Percentiles rank a stretch among this genome's conserved stretches.
phyloP scores from a whole-genome alignment of 2,797 vertebrate genomes.

The Sebastes melanostomus region DNA sequence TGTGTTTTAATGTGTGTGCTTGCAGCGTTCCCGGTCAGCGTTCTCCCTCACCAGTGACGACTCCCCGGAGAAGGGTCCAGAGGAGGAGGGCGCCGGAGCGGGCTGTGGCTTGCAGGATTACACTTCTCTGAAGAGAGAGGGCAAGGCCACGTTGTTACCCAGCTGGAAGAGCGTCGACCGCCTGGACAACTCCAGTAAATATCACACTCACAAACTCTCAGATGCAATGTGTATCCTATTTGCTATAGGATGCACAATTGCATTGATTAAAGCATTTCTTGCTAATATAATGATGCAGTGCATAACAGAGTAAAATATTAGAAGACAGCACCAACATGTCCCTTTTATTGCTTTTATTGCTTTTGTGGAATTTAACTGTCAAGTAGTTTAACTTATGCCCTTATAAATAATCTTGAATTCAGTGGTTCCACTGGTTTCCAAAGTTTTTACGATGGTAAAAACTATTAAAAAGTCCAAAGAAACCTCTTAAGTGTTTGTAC shows the following conservation, averaged over 20 bases:
- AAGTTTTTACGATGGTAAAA: background rate
- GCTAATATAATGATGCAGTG: background rate
- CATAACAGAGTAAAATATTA: background rate
- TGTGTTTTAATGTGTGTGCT: constrained; percentile 32
- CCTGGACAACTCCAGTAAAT: constrained; percentile 89
- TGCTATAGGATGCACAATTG: background rate
- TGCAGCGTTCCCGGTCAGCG: constrained; percentile 87
- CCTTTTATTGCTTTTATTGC: too few relatives aligned
- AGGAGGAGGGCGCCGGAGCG: constrained; percentile 61
- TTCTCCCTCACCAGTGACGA: constrained; percentile 88
- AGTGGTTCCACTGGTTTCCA: background rate
- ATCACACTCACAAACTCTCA: constrained; percentile 17
- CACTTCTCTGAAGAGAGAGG: constrained; percentile 81
- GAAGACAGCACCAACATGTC: background rate
- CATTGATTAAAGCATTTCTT: background rate
- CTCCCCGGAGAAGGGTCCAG: constrained; percentile 72
- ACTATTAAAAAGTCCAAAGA: background rate
- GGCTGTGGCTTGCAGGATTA: constrained; percentile 68
- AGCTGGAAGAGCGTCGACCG: constrained; percentile 90
- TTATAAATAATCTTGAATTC: background rate
- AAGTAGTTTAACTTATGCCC: background rate
- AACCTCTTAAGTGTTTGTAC: background rate
- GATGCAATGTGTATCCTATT: background rate
- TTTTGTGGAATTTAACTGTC: background rate
- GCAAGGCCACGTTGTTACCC: constrained; percentile 79